Evolutionary conservation across 2,888 invertebrate genomes (phyloP).

Genomic region (Conomelus anceps): DNA sequence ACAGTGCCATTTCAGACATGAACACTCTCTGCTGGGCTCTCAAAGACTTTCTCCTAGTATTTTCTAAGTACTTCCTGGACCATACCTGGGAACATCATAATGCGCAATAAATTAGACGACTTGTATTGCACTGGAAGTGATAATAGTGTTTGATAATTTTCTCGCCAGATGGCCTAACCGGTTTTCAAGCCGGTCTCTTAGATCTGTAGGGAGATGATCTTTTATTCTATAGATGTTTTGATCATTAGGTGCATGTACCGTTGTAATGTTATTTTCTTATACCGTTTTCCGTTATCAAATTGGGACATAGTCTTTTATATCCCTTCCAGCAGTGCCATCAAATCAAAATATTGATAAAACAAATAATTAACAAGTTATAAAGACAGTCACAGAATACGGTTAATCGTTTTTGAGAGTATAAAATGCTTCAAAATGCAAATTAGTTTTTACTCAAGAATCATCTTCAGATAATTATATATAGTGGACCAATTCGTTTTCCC

Average conservation of each 20-base stretch:
- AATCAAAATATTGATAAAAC: too few species aligned
- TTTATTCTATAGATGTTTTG: background rate
- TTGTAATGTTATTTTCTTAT: background rate
- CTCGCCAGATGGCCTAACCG: background rate
- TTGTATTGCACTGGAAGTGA: background rate
- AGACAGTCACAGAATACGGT: too few species aligned
- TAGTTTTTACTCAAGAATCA: too few species aligned
- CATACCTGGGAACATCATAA: background rate
- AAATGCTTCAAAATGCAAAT: too few species aligned
- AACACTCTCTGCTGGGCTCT: background rate
- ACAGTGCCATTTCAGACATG: background rate
- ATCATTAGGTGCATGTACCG: background rate
- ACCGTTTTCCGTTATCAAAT: background rate
- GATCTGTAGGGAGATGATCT: background rate
- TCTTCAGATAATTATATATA: too few species aligned
- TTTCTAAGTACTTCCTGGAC: background rate
- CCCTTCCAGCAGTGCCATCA: too few species aligned
- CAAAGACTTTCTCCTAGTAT: background rate
- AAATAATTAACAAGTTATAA: too few species aligned
- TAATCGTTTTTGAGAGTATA: too few species aligned
- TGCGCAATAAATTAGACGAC: background rate
- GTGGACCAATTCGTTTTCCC: too few species aligned
- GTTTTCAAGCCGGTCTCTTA: background rate
- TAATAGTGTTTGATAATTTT: background rate
- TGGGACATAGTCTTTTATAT: background rate